Evolutionary conservation across 2,888 invertebrate species (phyloP), one percentile per base, ranked within the genome.

Genomic region (Andrena bicolor): DNA sequence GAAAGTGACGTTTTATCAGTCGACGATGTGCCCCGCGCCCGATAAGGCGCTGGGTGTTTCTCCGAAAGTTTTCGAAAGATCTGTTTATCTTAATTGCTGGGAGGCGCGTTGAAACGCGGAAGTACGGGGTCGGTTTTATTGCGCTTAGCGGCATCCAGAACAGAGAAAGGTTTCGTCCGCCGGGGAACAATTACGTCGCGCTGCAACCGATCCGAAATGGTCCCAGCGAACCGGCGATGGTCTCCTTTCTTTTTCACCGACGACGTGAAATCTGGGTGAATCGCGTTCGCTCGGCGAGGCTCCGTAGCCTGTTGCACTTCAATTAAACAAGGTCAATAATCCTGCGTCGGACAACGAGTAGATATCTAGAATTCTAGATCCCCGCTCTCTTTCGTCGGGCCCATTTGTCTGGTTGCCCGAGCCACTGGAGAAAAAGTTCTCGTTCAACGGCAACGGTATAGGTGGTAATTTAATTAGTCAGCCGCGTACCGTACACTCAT

Each of bases 31-130:
- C 20, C 41, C 8, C 5, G 2, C 23, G 26, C 20, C 26, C 68
- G 82, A 84, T 84, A 81, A 80, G 6, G 16, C 41, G 41, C 41
- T 23, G 49, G 26, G 49, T 58, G 3, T 32, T 88, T 88, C 80
- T 58, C 30, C 58, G 80, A 85, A 77, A 61, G 32, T 51, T 83
- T 65, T 72, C 53, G 58, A 75, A 66, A 60, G 66, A 23, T 83
- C 49, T 48, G n/a, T 64, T 80, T 84, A 88, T 87, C 84, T 77
- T 75, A 74, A 86, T 84, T 74, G 82, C 81, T 71, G 71, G 32
- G 76, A 81, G 63, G 2, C n/a, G 28, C 10, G 68, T 68, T 72
- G 49, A 76, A 80, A 73, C 35, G 13, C 84, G 81, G 69, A 86
- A 86, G 64, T 51, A n/a, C 30, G 58, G 4, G 1, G 65, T 64